phyloP scores from a whole-genome alignment of 2,113 vertebrate genomes.

The Serinus canaria region DNA sequence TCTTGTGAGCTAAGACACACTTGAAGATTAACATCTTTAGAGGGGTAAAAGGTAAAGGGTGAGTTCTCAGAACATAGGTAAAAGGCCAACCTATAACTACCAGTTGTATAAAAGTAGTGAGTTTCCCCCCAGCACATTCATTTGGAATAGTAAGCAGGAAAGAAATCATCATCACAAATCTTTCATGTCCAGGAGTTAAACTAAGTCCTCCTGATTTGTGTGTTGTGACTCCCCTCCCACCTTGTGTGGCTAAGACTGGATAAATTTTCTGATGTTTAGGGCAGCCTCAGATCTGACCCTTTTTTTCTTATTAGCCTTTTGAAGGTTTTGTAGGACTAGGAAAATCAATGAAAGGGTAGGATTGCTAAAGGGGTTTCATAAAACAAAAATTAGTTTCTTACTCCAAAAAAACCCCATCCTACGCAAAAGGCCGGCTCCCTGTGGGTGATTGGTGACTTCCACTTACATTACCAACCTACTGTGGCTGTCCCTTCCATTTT shows the following conservation, averaged over 20 bases:
- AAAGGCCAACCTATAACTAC: neutral
- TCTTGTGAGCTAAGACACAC: neutral
- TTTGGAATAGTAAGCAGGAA: neutral
- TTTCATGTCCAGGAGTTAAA: neutral
- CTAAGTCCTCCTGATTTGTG: neutral
- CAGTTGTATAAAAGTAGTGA: neutral
- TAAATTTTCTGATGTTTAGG: neutral
- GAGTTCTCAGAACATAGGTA: neutral
- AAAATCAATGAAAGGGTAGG: neutral
- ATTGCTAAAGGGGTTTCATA: neutral
- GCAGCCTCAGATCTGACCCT: neutral
- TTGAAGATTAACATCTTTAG: neutral
- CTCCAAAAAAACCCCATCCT: neutral
- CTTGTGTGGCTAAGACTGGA: neutral
- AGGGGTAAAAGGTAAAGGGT: neutral
- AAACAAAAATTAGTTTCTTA: neutral
- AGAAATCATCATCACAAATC: neutral
- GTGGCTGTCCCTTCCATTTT: neutral
- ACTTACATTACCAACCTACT: neutral
- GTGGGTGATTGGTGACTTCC: slow-evolving; percentile 9
- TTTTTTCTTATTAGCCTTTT: neutral
- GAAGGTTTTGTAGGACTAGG: neutral
- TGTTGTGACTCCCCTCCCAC: neutral
- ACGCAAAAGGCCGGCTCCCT: neutral
- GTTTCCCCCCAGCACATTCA: neutral